phyloP scores from a whole-genome alignment of 2,113 vertebrate genomes.

The Catharus minimus region DNA sequence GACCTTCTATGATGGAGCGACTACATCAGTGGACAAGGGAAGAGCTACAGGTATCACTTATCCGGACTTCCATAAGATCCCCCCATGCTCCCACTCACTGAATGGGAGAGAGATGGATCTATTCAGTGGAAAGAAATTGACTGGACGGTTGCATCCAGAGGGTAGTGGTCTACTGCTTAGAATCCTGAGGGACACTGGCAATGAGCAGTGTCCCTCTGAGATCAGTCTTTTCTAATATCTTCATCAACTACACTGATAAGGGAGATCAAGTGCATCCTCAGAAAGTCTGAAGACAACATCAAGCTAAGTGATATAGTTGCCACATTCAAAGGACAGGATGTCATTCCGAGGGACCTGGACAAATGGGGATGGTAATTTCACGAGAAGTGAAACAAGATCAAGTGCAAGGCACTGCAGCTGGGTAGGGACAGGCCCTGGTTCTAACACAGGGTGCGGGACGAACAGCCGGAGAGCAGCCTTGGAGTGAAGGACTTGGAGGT shows the following conservation, averaged over 20 bases:
- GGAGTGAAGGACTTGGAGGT: rapidly evolving
- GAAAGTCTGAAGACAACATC: neutral
- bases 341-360: neutral
- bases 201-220: neutral
- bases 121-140: neutral
- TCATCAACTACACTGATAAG: neutral
- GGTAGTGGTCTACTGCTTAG: neutral
- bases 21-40: neutral
- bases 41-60: neutral
- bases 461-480: neutral
- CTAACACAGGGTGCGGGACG: neutral
- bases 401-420: neutral
- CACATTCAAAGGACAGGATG: neutral
- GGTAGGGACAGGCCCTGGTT: rapidly evolving
- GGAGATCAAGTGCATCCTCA: neutral
- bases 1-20: neutral
- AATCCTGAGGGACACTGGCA: neutral
- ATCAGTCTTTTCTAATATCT: neutral
- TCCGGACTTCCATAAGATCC: neutral
- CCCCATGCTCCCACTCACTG: neutral
- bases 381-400: neutral
- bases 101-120: neutral
- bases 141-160: neutral
- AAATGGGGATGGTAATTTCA: neutral
- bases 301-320: neutral